Base-by-base conservation (phyloP, 2,797 vertebrate genomes). In the Dermochelys coriacea region DNA sequence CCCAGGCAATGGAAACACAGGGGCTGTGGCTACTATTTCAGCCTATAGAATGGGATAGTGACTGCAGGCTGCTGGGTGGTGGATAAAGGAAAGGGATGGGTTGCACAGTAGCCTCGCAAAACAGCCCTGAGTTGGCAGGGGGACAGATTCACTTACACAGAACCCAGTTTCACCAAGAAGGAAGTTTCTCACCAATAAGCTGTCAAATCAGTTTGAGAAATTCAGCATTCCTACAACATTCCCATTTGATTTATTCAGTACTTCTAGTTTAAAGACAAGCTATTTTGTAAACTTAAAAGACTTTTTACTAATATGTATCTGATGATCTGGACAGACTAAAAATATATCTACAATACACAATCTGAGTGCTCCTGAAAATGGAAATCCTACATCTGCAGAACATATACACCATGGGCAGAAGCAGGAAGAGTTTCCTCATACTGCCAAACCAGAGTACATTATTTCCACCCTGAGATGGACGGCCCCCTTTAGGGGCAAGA, bases 191-290 rank as follows among this genome's bases (percentile, higher is more conserved):
- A 84, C 2, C 83, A 91, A 82, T 23, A 82, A n/a, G 84, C 64
- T 90, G 79, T 50, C 37, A 86, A 74, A 85, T 23, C 82, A 71
- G 52, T 78, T 77, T 47, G 27, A 74, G 86, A 88, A 84, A 19
- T 84, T 51, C 12, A n/a, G 12, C 14, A 64, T 83, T 83, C 77
- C 57, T 12, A 90, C 90, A 2, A n/a, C 34, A 5, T 29, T 82
- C 16, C n/a, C 37, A 80, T 34, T 2, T 34, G 45, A 75, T 45
- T 29, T 15, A 77, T 49, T 77, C 12, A 49, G 4, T 29, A 77
- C 27, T 47, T 77, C 74, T 47, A 49, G 45, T 8, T 31, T 77
- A 31, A 49, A 27, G 27, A 54, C 41, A 87, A 18, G 84, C 31
- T 59, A 47, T 29, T 49, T 47, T 34, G 50, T 37, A 50, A 77